These are phyloP conservation scores for Gisinianus flammeolus DNA, from an alignment of 2,888 invertebrate species.

Conservation along the genomic window DNA sequence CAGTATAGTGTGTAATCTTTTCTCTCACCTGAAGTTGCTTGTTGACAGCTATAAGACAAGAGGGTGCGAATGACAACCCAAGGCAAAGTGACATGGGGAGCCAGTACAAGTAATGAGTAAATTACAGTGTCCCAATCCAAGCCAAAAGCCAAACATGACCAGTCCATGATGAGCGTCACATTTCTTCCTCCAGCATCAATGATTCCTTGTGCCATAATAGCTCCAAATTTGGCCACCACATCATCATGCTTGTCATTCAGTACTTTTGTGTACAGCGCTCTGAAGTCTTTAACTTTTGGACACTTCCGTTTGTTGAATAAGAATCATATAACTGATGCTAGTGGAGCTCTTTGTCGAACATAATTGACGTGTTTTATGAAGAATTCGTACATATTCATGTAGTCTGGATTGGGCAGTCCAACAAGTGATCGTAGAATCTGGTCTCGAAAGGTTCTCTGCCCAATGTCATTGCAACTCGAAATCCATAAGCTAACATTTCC, in stretches of 20 bases:
- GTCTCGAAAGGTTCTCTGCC: slow-evolving; percentile 91
- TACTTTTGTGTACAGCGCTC: slow-evolving; percentile 93
- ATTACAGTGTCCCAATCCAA: slow-evolving; percentile 95
- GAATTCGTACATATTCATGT: slow-evolving; percentile 81
- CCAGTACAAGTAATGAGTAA: slow-evolving; percentile 99
- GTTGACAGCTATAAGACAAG: slow-evolving; percentile 93
- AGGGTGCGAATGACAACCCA: slow-evolving; percentile 94
- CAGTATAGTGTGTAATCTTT: not conserved
- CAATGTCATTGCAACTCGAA: slow-evolving; percentile 96
- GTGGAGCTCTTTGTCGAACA: slow-evolving; percentile 95
- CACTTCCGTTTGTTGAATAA: slow-evolving; percentile 98
- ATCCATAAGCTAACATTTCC: slow-evolving; percentile 92
- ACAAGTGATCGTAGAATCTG: slow-evolving; percentile 88
- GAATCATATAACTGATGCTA: slow-evolving; percentile 98
- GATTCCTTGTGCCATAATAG: slow-evolving; percentile 87
- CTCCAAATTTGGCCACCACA: slow-evolving; percentile 99
- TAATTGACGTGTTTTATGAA: slow-evolving; percentile 75
- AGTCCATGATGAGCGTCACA: slow-evolving; percentile 93
- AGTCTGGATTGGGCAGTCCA: slow-evolving; percentile 88
- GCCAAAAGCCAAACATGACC: slow-evolving; percentile 97
- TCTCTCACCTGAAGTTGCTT: slow-evolving; percentile 74
- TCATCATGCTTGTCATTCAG: slow-evolving; percentile 99
- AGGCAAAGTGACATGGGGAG: slow-evolving; percentile 96
- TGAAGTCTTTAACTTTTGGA: slow-evolving; percentile 91
- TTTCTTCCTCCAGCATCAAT: slow-evolving; percentile 83